These are phyloP conservation scores for Vollenhovia emeryi DNA, from an alignment of 1,140 invertebrate species.

Conservation along the genomic window DNA sequence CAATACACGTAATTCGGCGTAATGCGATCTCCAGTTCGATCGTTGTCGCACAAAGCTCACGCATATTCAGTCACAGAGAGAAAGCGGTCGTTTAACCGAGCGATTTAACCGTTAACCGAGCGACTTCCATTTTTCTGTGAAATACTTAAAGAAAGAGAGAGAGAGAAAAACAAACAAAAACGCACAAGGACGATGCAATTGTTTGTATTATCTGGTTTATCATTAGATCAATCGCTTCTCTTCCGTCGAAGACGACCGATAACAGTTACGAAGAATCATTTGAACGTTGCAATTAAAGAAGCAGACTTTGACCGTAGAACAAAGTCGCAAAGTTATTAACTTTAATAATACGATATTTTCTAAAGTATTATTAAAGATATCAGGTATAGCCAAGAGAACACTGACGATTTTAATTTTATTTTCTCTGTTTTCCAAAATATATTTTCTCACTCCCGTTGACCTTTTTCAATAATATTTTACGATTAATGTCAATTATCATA, in stretches of 20 bases:
- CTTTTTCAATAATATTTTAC: not conserved
- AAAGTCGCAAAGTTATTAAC: too few relatives aligned
- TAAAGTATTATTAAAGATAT: too few relatives aligned
- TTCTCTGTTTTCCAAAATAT: not conserved
- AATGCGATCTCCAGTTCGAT: not conserved
- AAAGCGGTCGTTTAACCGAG: constrained; percentile 15
- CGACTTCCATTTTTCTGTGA: not conserved
- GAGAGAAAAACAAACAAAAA: not conserved
- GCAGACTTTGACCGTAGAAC: not conserved
- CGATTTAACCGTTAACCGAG: not conserved
- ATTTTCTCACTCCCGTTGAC: not conserved
- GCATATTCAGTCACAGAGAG: not conserved
- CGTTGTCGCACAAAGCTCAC: not conserved
- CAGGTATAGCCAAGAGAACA: too few relatives aligned
- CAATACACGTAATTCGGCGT: not conserved
- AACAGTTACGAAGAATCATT: not conserved
- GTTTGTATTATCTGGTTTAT: constrained; percentile 30
- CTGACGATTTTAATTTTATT: too few relatives aligned
- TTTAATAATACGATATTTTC: too few relatives aligned
- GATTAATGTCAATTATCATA: not conserved
- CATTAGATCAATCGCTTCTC: not conserved
- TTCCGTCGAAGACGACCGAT: not conserved
- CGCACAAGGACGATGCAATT: not conserved
- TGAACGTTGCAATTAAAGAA: not conserved
- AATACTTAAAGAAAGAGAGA: not conserved